Conservation (phyloP, 2,113 vertebrate species). For the Halichoerus grypus region DNA sequence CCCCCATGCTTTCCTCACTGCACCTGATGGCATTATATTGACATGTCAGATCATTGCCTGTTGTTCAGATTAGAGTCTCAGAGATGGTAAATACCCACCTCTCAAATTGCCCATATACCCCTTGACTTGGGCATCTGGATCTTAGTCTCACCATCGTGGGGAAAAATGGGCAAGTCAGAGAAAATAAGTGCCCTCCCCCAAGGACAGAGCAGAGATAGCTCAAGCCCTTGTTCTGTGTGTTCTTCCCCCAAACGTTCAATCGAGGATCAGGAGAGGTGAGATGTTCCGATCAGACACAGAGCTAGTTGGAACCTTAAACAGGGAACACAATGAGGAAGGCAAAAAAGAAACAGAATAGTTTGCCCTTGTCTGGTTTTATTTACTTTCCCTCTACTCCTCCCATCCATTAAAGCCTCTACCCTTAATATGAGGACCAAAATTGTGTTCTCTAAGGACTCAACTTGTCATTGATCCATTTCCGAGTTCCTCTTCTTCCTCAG, state of each 20-base stretch:
- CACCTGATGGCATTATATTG: not conserved
- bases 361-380: not conserved
- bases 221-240: not conserved
- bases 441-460: not conserved
- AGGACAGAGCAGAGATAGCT: not conserved
- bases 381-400: not conserved
- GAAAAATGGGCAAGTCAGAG: not conserved
- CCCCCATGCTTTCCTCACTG: not conserved
- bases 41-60: not conserved
- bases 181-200: not conserved
- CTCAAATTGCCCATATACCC: not conserved
- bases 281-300: not conserved
- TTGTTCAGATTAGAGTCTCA: not conserved
- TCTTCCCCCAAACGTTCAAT: not conserved
- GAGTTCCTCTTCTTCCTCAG: conserved; percentile 23
- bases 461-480: not conserved
- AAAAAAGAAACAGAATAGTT: not conserved
- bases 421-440: not conserved
- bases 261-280: not conserved
- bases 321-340: not conserved
- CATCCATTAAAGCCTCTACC: not conserved
- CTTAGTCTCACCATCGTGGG: not conserved
- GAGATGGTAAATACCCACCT: not conserved
- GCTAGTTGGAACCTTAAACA: not conserved
- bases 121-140: not conserved